These are phyloP conservation scores for Ataeniobius toweri DNA, from an alignment of 2,797 vertebrate species.

Conservation along the genomic window DNA sequence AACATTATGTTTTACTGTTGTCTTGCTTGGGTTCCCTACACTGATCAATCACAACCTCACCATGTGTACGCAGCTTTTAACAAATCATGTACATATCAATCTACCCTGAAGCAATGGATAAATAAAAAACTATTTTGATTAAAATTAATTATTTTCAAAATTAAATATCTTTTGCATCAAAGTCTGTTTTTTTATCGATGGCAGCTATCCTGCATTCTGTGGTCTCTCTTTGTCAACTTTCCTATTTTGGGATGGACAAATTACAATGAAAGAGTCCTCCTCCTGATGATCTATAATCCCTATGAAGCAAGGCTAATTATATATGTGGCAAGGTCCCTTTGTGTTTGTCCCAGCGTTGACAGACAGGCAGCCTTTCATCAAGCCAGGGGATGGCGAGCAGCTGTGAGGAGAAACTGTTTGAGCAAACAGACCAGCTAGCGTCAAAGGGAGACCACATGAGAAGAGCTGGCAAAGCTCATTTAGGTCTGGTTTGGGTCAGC, in stretches of 20 bases:
- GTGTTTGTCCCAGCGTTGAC: slow-evolving; percentile 62
- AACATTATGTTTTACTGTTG: background rate
- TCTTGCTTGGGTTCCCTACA: background rate
- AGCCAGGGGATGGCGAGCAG: slow-evolving; percentile 72
- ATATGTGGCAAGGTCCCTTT: slow-evolving; percentile 65
- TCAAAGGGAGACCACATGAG: slow-evolving; percentile 79
- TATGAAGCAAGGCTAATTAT: slow-evolving; percentile 70
- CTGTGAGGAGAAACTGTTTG: slow-evolving; percentile 70
- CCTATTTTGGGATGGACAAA: slow-evolving; percentile 58
- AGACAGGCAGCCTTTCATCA: slow-evolving; percentile 76
- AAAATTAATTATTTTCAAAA: slow-evolving; percentile 72
- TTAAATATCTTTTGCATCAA: slow-evolving; percentile 6
- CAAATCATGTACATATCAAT: slow-evolving; percentile 68
- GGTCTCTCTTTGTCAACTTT: slow-evolving; percentile 58
- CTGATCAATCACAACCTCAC: slow-evolving; percentile 32
- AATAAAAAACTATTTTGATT: slow-evolving; percentile 68
- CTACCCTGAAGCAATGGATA: slow-evolving; percentile 53
- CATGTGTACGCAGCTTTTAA: slow-evolving; percentile 41
- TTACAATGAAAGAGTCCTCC: slow-evolving; percentile 59
- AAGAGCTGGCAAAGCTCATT: slow-evolving; percentile 65
- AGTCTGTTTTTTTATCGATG: slow-evolving; percentile 25
- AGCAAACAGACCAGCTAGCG: slow-evolving; percentile 65
- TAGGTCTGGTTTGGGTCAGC: slow-evolving; percentile 71
- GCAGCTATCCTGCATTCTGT: slow-evolving; percentile 49
- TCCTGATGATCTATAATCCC: slow-evolving; percentile 70